Conservation (phyloP, 2,797 vertebrate species). For the Alcedo atthis region DNA sequence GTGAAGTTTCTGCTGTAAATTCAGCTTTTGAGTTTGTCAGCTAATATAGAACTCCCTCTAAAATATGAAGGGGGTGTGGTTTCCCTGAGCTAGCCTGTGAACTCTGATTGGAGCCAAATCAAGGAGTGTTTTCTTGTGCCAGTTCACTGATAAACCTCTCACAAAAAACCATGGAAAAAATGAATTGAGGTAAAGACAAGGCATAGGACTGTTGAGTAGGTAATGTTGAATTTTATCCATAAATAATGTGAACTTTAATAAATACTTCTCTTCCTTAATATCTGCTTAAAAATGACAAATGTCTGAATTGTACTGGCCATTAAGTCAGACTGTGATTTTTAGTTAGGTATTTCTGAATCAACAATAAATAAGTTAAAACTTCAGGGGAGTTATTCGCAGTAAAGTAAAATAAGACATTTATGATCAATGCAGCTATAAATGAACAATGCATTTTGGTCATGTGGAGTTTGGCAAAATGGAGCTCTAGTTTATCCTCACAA, state of each 20-base stretch:
- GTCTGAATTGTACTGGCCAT: not conserved
- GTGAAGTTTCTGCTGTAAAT: not conserved
- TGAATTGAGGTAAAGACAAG: not conserved
- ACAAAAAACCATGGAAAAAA: not conserved
- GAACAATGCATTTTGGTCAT: constrained; percentile 40
- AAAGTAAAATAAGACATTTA: constrained; percentile 28
- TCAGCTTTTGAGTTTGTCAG: not conserved
- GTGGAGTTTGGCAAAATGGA: constrained; percentile 44
- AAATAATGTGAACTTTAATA: not conserved
- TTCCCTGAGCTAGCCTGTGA: not conserved
- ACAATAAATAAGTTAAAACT: constrained; percentile 42
- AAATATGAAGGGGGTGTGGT: not conserved
- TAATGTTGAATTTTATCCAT: not conserved
- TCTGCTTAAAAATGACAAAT: not conserved
- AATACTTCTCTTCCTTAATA: not conserved
- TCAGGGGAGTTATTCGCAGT: constrained; percentile 2
- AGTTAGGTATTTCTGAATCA: constrained; percentile 19
- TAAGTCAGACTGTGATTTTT: not conserved
- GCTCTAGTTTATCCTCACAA: constrained; percentile 27
- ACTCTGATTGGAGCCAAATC: not conserved
- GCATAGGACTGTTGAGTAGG: not conserved
- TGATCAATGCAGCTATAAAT: constrained; percentile 29
- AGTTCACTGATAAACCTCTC: not conserved
- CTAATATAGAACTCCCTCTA: not conserved
- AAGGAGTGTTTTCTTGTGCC: no score